These are phyloP conservation scores for Leptinotarsa tumamoca DNA, from an alignment of 2,888 invertebrate genomes.

Conservation along the genomic window DNA sequence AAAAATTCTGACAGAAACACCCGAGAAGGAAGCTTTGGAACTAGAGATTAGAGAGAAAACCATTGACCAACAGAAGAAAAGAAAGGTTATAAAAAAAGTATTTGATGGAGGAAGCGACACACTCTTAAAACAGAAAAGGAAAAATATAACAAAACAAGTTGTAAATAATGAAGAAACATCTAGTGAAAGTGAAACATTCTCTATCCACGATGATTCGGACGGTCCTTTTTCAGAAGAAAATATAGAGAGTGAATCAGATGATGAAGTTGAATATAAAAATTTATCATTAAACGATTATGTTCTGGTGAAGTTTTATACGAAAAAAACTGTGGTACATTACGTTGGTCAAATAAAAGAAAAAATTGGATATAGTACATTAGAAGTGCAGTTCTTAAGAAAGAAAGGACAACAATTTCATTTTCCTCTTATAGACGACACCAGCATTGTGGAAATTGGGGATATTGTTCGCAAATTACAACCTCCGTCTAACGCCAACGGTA, in stretches of 20 bases:
- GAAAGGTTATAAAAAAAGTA: constrained; percentile 15
- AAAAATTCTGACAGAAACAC: constrained; percentile 35
- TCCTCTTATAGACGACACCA: no score
- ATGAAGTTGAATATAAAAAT: no score
- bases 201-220: no score
- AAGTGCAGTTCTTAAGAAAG: not conserved
- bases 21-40: constrained; percentile 35
- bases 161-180: no score
- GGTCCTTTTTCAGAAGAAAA: no score
- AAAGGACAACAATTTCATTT: not conserved
- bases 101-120: constrained; percentile 9
- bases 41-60: constrained; percentile 9
- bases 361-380: not conserved
- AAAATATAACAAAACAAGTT: not conserved
- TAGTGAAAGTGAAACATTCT: not conserved
- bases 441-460: no score
- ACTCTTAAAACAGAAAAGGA: not conserved
- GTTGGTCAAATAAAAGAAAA: no score
- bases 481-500: constrained; percentile 26
- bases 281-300: no score
- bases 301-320: no score
- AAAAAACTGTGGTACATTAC: no score
- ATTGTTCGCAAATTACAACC: constrained; percentile 23
- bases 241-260: no score
- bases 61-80: constrained; percentile 17